Evolutionary conservation across 2,797 vertebrate genomes (phyloP), one percentile per base, ranked within the genome.

Genomic region (Micropoecilia bifurca): DNA sequence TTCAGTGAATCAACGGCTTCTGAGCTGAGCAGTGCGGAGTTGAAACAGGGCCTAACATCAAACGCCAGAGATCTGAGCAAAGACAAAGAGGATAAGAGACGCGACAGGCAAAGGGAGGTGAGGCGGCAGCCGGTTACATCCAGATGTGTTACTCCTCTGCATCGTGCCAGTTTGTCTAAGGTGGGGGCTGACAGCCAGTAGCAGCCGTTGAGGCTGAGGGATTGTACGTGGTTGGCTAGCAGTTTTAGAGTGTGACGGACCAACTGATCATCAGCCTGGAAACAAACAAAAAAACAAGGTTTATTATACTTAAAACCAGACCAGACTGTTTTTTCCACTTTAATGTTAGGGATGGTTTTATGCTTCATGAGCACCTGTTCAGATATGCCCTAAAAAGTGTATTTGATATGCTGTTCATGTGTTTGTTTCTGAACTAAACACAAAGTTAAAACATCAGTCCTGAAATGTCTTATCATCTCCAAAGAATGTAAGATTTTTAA

Each of bases 1-100:
- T 97, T 97, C 73, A 99, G 95, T 0, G 97, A 96, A 83, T 97
- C 96, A 89, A 97, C 97, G 1, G 97, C 98, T 90, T 99, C 97
- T 0, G 96, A 93, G 79, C 97, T 97, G 57, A 99, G 94, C 91
- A 96, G 96, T 78, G 96, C 93, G 8, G 97, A 96, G 30, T 97
- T 97, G 0, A 99, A 99, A 1, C 97, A 96, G 0, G 96, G 93
- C 4, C 92, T 96, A 68, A 99, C 97, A 0, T 99, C 99, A 4
- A 99, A 96, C 2, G 97, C 97, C 72, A 99, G 92, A 0, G 97
- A 97, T 66, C 94, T 95, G 80, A 99, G 96, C 46, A 90, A 93
- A 74, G 94, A 92, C 53, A 99, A 94, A 0, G 95, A 95, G 6
- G 97, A 97, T 3, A 99, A 96, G 89, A 98, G 95, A 88, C 96